Percentiles rank a stretch among this genome's conserved stretches.
Conservation (phyloP, 2,797 vertebrate species). For the Distichodus sexfasciatus region DNA sequence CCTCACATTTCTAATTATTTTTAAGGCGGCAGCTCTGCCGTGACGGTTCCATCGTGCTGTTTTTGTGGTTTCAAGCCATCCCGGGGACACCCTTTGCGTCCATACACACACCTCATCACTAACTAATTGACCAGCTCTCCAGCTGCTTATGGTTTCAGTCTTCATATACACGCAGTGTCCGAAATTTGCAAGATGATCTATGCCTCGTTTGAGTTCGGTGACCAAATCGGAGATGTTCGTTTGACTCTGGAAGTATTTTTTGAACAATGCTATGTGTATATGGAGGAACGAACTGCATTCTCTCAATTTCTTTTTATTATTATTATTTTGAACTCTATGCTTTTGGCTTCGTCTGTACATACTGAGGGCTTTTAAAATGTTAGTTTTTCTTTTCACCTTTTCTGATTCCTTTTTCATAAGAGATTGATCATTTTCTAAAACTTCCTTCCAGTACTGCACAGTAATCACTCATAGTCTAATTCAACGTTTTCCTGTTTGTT, state of each 20-base stretch:
- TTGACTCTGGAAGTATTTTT: slow-evolving; percentile 77
- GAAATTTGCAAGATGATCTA: slow-evolving; percentile 60
- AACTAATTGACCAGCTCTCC: slow-evolving; percentile 48
- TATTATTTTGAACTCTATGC: slow-evolving; percentile 63
- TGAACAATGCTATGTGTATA: slow-evolving; percentile 75
- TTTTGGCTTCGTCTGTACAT: slow-evolving; percentile 74
- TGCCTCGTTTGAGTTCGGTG: slow-evolving; percentile 76
- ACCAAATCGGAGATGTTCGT: slow-evolving; percentile 79
- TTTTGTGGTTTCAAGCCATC: slow-evolving; percentile 52
- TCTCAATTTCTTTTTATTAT: slow-evolving; percentile 62
- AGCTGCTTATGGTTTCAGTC: slow-evolving; percentile 55
- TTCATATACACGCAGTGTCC: slow-evolving; percentile 59
- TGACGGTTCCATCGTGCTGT: slow-evolving; percentile 52
- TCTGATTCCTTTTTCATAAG: slow-evolving; percentile 71
- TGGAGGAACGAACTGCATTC: slow-evolving; percentile 70
- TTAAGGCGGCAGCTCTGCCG: slow-evolving; percentile 49
- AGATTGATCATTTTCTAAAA: slow-evolving; percentile 74
- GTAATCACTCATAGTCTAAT: slow-evolving; percentile 65
- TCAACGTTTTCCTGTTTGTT: slow-evolving; percentile 66
- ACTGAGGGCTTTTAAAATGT: slow-evolving; percentile 79
- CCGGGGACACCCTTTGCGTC: slow-evolving; percentile 54
- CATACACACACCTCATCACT: slow-evolving; percentile 51
- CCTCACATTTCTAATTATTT: slow-evolving; percentile 64
- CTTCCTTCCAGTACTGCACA: slow-evolving; percentile 66
- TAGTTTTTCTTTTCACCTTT: slow-evolving; percentile 72